These are phyloP conservation scores for Phylloscopus trochilus DNA, from an alignment of 2,113 vertebrate species.

Conservation along the genomic window DNA sequence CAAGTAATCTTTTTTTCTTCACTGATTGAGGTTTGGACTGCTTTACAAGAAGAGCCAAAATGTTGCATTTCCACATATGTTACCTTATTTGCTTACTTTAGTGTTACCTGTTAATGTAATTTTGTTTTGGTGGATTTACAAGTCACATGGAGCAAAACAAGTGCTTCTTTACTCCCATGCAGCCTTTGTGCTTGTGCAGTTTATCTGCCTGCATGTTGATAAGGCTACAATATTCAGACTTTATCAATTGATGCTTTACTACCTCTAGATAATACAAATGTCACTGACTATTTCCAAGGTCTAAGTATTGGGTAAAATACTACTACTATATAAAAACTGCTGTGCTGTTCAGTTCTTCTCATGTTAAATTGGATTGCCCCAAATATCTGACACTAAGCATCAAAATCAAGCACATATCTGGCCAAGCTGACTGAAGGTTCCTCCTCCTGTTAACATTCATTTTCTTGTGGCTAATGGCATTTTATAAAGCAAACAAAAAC, in stretches of 20 bases:
- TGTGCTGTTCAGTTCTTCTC: not conserved
- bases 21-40: not conserved
- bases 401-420: not conserved
- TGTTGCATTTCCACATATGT: not conserved
- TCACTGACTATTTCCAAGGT: not conserved
- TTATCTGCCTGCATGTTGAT: not conserved
- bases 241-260: not conserved
- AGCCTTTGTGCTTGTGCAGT: not conserved
- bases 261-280: not conserved
- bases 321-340: not conserved
- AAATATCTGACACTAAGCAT: not conserved
- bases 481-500: not conserved
- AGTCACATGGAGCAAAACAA: not conserved
- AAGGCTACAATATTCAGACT: not conserved
- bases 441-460: not conserved
- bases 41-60: not conserved
- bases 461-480: not conserved
- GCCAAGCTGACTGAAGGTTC: not conserved
- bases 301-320: not conserved
- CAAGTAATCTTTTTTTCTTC: not conserved
- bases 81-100: not conserved
- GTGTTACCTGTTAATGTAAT: not conserved
- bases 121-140: not conserved
- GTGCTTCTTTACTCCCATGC: not conserved
- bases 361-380: not conserved